These are phyloP conservation scores for Hydropotes inermis DNA, from an alignment of 2,113 vertebrate species.

Conservation along the genomic window DNA sequence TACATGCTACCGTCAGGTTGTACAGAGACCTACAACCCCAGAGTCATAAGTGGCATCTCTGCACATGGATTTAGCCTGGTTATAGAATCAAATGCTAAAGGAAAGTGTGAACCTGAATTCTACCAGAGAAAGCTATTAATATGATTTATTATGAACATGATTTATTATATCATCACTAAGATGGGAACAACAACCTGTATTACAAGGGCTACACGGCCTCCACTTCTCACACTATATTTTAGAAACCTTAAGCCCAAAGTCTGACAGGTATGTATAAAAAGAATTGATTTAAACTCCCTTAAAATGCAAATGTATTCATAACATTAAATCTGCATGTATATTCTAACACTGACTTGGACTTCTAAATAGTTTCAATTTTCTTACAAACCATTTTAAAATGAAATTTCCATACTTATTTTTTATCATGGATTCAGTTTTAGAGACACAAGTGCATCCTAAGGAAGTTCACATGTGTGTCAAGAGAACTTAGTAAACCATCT, in stretches of 20 bases:
- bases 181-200: conserved; percentile 61
- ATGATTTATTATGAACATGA: conserved; percentile 42
- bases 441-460: conserved; percentile 1
- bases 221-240: conserved; percentile 27
- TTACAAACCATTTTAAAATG: not conserved
- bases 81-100: conserved; percentile 12
- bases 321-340: conserved; percentile 59
- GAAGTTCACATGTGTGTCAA: not conserved
- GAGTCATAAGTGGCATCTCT: not conserved
- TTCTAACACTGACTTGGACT: conserved; percentile 37
- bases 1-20: not conserved
- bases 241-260: not conserved
- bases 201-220: conserved; percentile 47
- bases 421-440: not conserved
- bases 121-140: conserved; percentile 18
- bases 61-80: not conserved
- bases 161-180: conserved; percentile 52
- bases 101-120: conserved; percentile 23
- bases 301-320: conserved; percentile 72
- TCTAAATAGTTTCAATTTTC: conserved; percentile 63
- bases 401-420: not conserved
- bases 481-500: not conserved
- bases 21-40: not conserved
- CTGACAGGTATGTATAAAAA: conserved; percentile 32
- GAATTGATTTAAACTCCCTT: conserved; percentile 49